Conservation (phyloP, 2,797 vertebrate species). For the Cygnus olor region DNA sequence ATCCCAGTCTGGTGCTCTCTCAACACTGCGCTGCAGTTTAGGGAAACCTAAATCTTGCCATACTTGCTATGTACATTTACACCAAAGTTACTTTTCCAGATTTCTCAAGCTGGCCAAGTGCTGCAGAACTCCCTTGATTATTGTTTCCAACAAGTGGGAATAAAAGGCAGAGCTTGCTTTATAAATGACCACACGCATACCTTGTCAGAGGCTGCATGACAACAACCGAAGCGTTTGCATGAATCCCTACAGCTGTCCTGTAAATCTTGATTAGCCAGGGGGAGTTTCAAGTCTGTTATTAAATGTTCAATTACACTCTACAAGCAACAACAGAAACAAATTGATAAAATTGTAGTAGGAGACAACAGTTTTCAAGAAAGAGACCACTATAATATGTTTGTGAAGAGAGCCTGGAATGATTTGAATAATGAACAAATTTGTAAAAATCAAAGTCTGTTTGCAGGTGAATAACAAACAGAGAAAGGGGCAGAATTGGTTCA, state of each 20-base stretch:
- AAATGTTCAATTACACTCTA: conserved; percentile 16
- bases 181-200: accelerated
- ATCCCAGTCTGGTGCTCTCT: not conserved
- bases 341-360: conserved; percentile 24
- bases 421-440: conserved; percentile 56
- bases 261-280: conserved; percentile 17
- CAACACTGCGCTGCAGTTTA: accelerated
- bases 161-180: not conserved
- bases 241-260: not conserved
- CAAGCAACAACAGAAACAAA: conserved; percentile 43
- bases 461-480: conserved; percentile 50
- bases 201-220: not conserved
- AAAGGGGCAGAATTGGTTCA: conserved; percentile 29
- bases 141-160: not conserved
- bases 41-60: not conserved
- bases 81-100: not conserved
- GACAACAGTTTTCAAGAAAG: conserved; percentile 14
- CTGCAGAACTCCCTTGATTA: not conserved
- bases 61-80: not conserved
- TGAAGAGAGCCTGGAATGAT: conserved; percentile 17
- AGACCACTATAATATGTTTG: conserved; percentile 1
- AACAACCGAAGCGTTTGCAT: not conserved
- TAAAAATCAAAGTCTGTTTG: conserved; percentile 60
- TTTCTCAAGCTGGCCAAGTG: not conserved
- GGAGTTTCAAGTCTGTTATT: conserved; percentile 31